Evolutionary conservation across 2,888 invertebrate species (phyloP), one percentile per base, ranked within the genome.

Genomic region (Aphodius granarius): DNA sequence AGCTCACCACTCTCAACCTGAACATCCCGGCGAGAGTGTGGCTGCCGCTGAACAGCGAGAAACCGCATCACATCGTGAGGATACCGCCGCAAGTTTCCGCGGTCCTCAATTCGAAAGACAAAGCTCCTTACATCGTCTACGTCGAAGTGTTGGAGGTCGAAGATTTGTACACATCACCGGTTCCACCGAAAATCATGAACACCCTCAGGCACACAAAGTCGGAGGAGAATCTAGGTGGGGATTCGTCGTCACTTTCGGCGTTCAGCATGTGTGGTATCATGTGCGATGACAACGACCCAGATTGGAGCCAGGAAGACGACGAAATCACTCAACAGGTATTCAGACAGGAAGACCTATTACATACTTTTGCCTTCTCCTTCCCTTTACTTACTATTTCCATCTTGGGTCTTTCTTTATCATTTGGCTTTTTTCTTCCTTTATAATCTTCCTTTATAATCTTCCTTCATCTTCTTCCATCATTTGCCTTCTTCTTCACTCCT

Each of bases 101-200:
- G 73, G 98, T 99, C 74, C 93, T 99, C 80, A 99, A 99, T 88
- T 98, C 98, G 81, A 99, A 99, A 89, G 97, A 98, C 87, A 97
- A 97, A 91, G 98, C 99, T 71, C 99, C 99, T 0, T 99, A 97
- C 88, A 95, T 99, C 84, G 94, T 99, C 86, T 99, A 99, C 88
- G 95, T 99, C 75, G 99, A 99, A 89, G 97, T 98, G 5, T 89
- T 97, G 66, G 97, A 97, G 88, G 94, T 96, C 72, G 92, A 94
- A 75, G 94, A 95, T 85, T 90, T 94, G 65, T 92, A 94, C 83
- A 92, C 95, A 0, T 94, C 95, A 73, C 94, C 96, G 0, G 91
- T 98, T 17, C 97, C 97, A 66, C 91, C 94, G n/a, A 97, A 97
- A 87, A 92, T 95, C 81, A 92, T 95, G 89, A 94, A 94, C 72